Percentiles rank a stretch among this genome's conserved stretches.
Evolutionary conservation across 2,797 vertebrate species (phyloP).

Genomic region (Clarias laeviceps): DNA sequence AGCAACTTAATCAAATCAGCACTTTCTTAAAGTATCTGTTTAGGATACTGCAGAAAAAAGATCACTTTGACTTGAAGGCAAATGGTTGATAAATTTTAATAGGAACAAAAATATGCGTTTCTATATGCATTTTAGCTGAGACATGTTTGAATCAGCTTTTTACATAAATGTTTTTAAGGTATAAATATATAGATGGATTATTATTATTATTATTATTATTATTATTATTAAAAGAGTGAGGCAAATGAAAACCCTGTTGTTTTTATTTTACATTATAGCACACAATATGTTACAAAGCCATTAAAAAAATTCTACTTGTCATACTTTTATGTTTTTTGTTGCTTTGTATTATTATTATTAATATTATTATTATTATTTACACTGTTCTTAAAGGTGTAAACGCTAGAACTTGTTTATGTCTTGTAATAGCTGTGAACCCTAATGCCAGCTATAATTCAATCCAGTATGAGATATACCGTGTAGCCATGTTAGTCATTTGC

Average conservation of each 20-base stretch:
- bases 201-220: neutral
- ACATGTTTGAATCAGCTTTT: neutral
- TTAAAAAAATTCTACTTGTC: neutral
- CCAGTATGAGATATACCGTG: conserved; percentile 22
- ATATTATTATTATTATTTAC: neutral
- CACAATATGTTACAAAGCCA: neutral
- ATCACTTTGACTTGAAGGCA: neutral
- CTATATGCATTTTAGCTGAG: neutral
- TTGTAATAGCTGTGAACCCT: conserved; percentile 12
- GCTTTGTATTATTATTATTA: neutral
- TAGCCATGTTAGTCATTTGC: conserved; percentile 47
- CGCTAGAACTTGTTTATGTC: neutral
- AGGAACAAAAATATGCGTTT: neutral
- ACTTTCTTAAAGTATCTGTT: neutral
- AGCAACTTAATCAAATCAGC: conserved; percentile 1
- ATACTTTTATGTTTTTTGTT: neutral
- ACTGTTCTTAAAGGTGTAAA: neutral
- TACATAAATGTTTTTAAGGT: neutral
- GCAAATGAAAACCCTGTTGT: neutral
- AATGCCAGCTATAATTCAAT: conserved; percentile 37
- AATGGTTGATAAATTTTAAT: neutral
- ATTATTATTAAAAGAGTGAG: neutral
- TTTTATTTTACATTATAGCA: neutral
- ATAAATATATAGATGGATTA: neutral
- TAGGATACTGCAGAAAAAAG: neutral